These are phyloP conservation scores for Vireo altiloquus DNA, from an alignment of 2,113 vertebrate species.

Conservation along the genomic window DNA sequence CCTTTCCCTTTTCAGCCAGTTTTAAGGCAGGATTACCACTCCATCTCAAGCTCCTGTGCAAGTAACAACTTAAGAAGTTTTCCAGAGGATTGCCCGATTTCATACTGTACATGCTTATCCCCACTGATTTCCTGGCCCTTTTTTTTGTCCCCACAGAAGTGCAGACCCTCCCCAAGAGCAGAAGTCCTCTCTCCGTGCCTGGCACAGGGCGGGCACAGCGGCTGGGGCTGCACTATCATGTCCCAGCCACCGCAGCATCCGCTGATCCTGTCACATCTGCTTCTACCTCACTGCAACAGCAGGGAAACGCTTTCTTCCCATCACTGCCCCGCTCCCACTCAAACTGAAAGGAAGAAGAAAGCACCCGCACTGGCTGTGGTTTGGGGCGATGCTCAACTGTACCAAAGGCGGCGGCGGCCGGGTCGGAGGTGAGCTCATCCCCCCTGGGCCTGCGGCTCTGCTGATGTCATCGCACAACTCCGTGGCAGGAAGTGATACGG, in stretches of 20 bases:
- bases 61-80: background rate
- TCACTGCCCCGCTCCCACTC: background rate
- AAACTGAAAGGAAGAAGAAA: background rate
- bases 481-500: slow-evolving; percentile 41
- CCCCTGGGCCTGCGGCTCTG: background rate
- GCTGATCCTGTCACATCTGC: background rate
- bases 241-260: background rate
- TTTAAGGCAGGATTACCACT: background rate
- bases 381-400: background rate
- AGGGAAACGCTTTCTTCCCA: background rate
- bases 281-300: background rate
- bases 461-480: background rate
- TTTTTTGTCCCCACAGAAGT: background rate
- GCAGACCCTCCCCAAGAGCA: background rate
- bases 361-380: background rate
- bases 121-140: background rate
- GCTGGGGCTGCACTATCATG: fast-evolving
- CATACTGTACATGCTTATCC: background rate
- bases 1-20: background rate
- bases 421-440: slow-evolving; percentile 36
- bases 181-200: too few relatives aligned
- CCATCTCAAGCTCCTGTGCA: background rate
- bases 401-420: background rate
- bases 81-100: background rate
- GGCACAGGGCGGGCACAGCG: fast-evolving